A percentile compares a stretch with the other conserved stretches of the same genome.
phyloP scores from a whole-genome alignment of 2,113 vertebrate species.

The Excalfactoria chinensis region DNA sequence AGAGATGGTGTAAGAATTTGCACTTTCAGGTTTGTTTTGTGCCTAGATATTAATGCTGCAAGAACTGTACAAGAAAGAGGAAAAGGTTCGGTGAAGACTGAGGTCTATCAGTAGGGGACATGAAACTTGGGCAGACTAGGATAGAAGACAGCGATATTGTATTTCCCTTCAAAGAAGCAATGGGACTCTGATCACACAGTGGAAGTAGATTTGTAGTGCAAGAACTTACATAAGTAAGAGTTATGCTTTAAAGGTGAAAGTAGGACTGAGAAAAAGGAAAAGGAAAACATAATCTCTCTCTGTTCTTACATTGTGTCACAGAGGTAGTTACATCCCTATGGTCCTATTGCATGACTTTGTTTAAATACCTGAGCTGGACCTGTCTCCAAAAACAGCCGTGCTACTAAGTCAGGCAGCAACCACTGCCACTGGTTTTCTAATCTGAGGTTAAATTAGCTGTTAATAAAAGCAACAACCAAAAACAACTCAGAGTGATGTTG shows the following conservation, averaged over 20 bases:
- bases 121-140: neutral
- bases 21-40: neutral
- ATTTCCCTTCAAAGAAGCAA: neutral
- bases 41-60: neutral
- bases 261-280: neutral
- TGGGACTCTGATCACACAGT: neutral
- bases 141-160: accelerated
- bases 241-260: neutral
- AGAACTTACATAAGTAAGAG: neutral
- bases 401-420: neutral
- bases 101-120: neutral
- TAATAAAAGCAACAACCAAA: neutral
- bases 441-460: neutral
- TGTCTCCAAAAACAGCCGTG: neutral
- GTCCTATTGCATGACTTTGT: neutral
- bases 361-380: neutral
- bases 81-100: neutral
- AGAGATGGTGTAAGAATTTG: neutral
- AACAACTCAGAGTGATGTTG: neutral
- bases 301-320: neutral
- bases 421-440: neutral
- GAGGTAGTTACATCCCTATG: neutral
- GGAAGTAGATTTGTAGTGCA: neutral
- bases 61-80: neutral
- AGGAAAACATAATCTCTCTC: neutral